Percentiles rank a stretch among this genome's conserved stretches.
Evolutionary conservation across 2,888 invertebrate genomes (phyloP).

Genomic region (Orthosia gracilis): DNA sequence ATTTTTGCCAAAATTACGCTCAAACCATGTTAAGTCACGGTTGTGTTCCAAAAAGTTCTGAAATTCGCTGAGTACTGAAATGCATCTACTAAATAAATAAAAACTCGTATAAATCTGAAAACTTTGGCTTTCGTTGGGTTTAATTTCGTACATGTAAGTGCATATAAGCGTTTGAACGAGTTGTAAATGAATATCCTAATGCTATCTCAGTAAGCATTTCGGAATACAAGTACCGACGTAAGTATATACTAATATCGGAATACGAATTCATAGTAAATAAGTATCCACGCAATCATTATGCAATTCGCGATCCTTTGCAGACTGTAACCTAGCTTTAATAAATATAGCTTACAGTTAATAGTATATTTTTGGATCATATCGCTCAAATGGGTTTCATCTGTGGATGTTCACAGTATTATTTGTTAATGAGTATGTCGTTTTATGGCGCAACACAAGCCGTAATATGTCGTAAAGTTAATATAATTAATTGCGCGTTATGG

Average conservation of each 20-base stretch:
- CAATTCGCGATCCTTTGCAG: constrained; percentile 20
- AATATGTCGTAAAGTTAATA: constrained; percentile 79
- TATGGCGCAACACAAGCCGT: constrained; percentile 71
- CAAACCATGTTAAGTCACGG: neutral
- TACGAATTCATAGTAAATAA: constrained; percentile 22
- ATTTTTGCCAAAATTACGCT: constrained; percentile 19
- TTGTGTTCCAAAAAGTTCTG: constrained; percentile 25
- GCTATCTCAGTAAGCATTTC: constrained; percentile 6
- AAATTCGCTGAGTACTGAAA: constrained; percentile 27
- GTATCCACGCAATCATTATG: constrained; percentile 23
- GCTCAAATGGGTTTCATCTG: constrained; percentile 33
- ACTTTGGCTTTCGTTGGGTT: constrained; percentile 37
- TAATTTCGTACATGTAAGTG: constrained; percentile 14
- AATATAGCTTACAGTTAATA: constrained; percentile 47
- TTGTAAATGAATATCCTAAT: constrained; percentile 20
- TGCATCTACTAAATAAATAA: constrained; percentile 49
- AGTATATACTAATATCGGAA: constrained; percentile 1
- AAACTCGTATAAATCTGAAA: constrained; percentile 56
- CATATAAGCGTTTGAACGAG: constrained; percentile 21
- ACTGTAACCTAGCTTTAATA: constrained; percentile 38
- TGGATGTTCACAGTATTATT: constrained; percentile 66
- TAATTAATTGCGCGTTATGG: constrained; percentile 75
- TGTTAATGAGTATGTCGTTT: constrained; percentile 74
- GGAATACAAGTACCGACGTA: neutral
- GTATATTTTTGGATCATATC: constrained; percentile 50